Base-by-base conservation (phyloP, 2,888 invertebrate genomes). In the Drosophila greeni region DNA sequence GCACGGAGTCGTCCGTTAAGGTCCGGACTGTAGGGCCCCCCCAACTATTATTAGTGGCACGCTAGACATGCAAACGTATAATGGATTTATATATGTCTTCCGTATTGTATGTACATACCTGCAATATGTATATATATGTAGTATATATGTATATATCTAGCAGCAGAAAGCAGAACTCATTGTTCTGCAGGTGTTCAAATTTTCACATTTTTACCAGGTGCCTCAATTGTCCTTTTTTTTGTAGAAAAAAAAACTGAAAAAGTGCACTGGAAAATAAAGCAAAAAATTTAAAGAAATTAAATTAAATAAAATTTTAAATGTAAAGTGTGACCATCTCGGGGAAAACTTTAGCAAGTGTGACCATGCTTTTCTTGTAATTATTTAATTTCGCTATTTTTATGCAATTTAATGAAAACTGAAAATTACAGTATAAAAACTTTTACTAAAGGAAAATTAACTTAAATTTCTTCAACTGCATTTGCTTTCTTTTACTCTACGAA, bases 31-130 rank as follows among this genome's bases (percentile, higher is more conserved):
- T 29, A 16, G 66, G 36, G 14, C 24, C 33, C 65, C 36, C 36
- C 53, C 70, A 70, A 65, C 82, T 79, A 82, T 79, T 79, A 84
- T 79, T 82, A 84, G 84, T 67, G 70, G 55, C 82, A 84, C 82
- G 79, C 79, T 84, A 61, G 72, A 66, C 80, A 73, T 75, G 79
- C 82, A 39, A 78, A 78, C 79, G 66, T 66, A 69, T 48, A 49
- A 62, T 65, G 66, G 66, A 51, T 43, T 51, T 51, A 20, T 42
- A 61, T 40, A 64, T 40, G 34, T n/a, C 39, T 18, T 31, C 18
- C 42, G 52, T 33, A 31, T 24, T 31, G 33, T 54, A 16, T 23
- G 12, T 34, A 48, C 18, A 8, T 43, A 36, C 26, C 11, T 42
- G 40, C 29, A 7, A 33, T 49, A 37, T 26, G 18, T 16, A 31